A percentile compares a stretch with the other conserved stretches of the same genome.
phyloP scores from a whole-genome alignment of 30 jellyfish, hydroid and myxozoan genomes.

The Hydractinia symbiolongicarpus region DNA sequence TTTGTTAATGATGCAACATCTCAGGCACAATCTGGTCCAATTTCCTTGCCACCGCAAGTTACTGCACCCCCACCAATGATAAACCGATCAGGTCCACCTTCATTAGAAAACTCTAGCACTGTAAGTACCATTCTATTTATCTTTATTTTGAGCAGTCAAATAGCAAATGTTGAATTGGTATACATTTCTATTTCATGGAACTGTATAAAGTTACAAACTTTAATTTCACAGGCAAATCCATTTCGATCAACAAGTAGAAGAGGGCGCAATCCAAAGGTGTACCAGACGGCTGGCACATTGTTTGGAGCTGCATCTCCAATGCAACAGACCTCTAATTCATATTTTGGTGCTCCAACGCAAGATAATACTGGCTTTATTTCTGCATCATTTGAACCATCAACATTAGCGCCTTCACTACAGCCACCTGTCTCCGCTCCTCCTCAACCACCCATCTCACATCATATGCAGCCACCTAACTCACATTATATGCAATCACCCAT shows the following conservation, averaged over 20 bases:
- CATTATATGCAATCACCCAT: no score
- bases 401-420: no score
- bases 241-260: slow-evolving; percentile 5
- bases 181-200: no score
- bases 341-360: background rate
- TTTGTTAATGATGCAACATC: background rate
- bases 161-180: no score
- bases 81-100: slow-evolving; percentile 14
- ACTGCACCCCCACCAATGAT: background rate
- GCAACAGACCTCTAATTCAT: background rate
- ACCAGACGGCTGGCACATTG: background rate
- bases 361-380: background rate
- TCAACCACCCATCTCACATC: no score
- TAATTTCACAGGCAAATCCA: background rate
- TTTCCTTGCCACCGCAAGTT: background rate
- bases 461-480: no score
- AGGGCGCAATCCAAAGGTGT: background rate
- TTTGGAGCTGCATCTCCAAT: background rate
- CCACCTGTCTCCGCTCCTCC: no score
- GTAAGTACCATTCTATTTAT: no score
- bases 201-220: background rate
- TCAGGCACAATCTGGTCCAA: background rate
- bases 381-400: slow-evolving; percentile 14
- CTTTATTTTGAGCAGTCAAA: no score
- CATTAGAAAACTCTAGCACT: background rate